Evolutionary conservation across 2,113 vertebrate genomes (phyloP).

Genomic region (Perca flavescens): DNA sequence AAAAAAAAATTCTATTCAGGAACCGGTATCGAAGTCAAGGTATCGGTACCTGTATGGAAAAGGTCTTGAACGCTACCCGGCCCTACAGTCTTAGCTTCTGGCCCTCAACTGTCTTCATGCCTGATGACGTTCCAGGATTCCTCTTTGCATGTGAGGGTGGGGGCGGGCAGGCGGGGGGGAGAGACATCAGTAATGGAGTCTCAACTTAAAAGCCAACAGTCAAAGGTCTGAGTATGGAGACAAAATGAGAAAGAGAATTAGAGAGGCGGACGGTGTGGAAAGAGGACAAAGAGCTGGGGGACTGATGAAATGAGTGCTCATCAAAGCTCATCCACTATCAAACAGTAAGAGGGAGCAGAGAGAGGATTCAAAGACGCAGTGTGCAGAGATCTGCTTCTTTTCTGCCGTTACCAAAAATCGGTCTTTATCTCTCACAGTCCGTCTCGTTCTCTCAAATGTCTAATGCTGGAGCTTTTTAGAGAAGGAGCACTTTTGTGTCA

Average conservation of each 20-base stretch:
- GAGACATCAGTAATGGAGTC: neutral
- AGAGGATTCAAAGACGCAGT: neutral
- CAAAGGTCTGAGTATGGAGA: neutral
- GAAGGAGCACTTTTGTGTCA: constrained; percentile 8
- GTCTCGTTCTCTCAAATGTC: neutral
- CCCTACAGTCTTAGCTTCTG: too few species aligned
- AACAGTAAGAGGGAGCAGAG: constrained; percentile 4
- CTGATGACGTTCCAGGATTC: neutral
- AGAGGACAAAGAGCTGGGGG: neutral
- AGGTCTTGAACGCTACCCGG: too few species aligned
- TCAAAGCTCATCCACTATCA: neutral
- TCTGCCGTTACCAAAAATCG: neutral
- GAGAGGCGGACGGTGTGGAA: neutral
- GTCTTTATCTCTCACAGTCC: neutral
- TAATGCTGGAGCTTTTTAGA: constrained; percentile 2
- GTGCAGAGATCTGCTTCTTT: neutral
- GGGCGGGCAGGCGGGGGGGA: too few species aligned
- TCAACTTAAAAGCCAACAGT: neutral
- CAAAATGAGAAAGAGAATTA: neutral
- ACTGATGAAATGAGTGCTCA: neutral
- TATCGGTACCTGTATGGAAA: too few species aligned
- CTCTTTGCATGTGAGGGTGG: neutral
- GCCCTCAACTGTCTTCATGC: neutral
- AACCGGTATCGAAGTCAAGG: too few species aligned
- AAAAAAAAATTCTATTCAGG: too few species aligned